Evolutionary conservation across 2,888 invertebrate genomes (phyloP).

Genomic region (Chirona hameri): DNA sequence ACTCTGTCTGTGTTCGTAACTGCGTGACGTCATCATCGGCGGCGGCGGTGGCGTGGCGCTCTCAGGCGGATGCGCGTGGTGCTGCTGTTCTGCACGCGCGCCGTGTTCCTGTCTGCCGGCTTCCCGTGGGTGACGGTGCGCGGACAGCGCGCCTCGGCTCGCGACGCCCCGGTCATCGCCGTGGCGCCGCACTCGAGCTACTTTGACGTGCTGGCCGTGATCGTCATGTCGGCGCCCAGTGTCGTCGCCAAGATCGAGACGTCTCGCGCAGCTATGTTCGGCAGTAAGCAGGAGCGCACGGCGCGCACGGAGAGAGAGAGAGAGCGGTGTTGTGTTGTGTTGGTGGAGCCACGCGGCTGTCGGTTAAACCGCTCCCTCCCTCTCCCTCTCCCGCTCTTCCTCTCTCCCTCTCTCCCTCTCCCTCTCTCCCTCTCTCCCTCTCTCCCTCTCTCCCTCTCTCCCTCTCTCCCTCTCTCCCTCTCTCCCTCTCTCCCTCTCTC

Average conservation of each 20-base stretch:
- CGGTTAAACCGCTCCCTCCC: too few relatives aligned
- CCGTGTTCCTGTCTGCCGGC: conserved; percentile 74
- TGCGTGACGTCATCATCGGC: background rate
- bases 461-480: too few relatives aligned
- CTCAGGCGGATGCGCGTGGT: conserved; percentile 32
- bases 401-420: too few relatives aligned
- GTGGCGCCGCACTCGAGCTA: conserved; percentile 88
- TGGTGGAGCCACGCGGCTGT: too few relatives aligned
- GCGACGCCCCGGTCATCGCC: conserved; percentile 77
- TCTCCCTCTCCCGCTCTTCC: too few relatives aligned
- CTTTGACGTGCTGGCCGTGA: conserved; percentile 81
- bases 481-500: too few relatives aligned
- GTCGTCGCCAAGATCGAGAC: conserved; percentile 87
- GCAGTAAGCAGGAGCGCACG: conserved; percentile 58
- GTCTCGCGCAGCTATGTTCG: conserved; percentile 75
- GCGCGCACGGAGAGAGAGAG: background rate
- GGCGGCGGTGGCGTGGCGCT: background rate
- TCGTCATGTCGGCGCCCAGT: conserved; percentile 76
- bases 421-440: too few relatives aligned
- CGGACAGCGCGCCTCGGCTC: conserved; percentile 68
- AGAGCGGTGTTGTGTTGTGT: too few relatives aligned
- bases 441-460: background rate
- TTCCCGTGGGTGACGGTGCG: conserved; percentile 73
- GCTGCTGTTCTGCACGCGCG: conserved; percentile 53
- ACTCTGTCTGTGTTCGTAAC: background rate